Evolutionary conservation across 2,888 invertebrate genomes (phyloP), one percentile per base, ranked within the genome.

Genomic region (Protodeltote pygarga): DNA sequence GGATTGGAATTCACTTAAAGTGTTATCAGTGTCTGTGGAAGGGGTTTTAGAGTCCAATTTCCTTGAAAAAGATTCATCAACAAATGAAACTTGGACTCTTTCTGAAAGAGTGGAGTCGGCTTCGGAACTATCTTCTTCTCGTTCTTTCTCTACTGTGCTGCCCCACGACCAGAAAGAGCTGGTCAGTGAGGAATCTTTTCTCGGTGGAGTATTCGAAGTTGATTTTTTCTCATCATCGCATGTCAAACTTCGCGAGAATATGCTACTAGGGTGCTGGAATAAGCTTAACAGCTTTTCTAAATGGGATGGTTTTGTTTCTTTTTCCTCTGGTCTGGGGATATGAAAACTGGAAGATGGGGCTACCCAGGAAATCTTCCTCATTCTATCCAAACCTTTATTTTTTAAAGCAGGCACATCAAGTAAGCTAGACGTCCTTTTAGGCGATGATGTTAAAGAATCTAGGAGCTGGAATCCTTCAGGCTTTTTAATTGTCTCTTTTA

Each of bases 261-360:
- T 79, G 62, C 92, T 93, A 34, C 92, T 90, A 0, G 95, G 94
- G 73, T 94, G 93, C 58, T 94, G 94, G 73, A 95, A 95, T 1
- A 95, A 68, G 15, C 94, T 94, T 0, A 95, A 72, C 2, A 95
- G 77, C 71, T 94, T 95, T 54, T 95, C 95, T 35, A 95, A 84
- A 71, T 94, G 93, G 4, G 94, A 93, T 0, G 94, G 93, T 51
- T 92, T 92, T 0, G 76, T 64, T 8, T 90, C 90, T 35, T 83
- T 85, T 1, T 91, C 90, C 4, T 91, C 89, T 1, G 79, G 79
- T 48, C 79, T 81, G 0, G 87, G 84, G 55, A 89, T 76, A 27
- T 87, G 83, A 63, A 90, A 87, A 49, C 89, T 85, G 1, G 90
- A 72, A 1, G 92, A 87, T 0, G 93, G 92, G 2, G 93, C 92